A percentile compares a stretch with the other conserved stretches of the same genome.
Evolutionary conservation across 2,797 vertebrate genomes (phyloP).

Genomic region (Simalia tracyae): DNA sequence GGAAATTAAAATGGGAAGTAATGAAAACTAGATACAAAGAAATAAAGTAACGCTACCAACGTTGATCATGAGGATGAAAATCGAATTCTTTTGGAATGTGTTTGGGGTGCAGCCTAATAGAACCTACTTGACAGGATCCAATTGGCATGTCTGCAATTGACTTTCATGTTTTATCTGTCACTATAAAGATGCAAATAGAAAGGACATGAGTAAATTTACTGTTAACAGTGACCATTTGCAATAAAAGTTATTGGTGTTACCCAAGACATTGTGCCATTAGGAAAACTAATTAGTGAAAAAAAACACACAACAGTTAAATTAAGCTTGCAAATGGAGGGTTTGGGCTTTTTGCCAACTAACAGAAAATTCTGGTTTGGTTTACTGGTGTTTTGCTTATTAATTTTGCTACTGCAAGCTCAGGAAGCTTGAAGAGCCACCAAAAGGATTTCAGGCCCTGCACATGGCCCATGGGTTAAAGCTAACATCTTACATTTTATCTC

Average conservation of each 20-base stretch:
- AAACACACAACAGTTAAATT: neutral
- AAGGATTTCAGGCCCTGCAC: neutral
- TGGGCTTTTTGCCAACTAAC: neutral
- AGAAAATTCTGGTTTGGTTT: neutral
- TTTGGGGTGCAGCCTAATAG: neutral
- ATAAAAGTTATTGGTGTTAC: neutral
- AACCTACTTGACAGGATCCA: neutral
- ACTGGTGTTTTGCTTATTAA: neutral
- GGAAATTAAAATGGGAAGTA: neutral
- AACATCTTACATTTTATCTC: neutral
- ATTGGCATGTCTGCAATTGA: neutral
- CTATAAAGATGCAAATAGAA: neutral
- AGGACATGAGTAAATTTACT: neutral
- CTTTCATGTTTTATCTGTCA: neutral
- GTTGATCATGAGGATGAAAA: neutral
- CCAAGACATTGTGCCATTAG: neutral
- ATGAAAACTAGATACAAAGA: neutral
- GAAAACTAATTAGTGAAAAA: neutral
- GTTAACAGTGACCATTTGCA: neutral
- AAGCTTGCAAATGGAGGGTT: neutral
- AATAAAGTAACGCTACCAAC: neutral
- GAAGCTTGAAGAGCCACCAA: neutral
- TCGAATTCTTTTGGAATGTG: neutral
- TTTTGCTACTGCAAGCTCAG: neutral
- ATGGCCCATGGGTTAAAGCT: neutral